Base-by-base conservation (phyloP, 2,888 invertebrate genomes). In the Drosophila neonasuta region DNA sequence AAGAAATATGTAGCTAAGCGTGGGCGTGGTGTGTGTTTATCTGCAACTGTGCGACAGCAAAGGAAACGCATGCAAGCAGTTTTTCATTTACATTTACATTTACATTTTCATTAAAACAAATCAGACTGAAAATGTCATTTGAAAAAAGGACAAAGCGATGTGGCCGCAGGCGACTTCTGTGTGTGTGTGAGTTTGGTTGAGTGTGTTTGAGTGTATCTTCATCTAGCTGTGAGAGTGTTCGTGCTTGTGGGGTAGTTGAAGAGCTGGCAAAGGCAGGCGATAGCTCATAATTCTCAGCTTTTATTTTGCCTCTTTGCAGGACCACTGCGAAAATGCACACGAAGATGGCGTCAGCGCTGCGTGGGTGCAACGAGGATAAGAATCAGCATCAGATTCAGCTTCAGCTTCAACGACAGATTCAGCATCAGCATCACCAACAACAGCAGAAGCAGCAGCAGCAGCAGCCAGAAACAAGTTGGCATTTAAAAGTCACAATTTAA, bases 41-140 rank as follows among this genome's bases (percentile, higher is more conserved):
- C 73, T 71, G 66, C 55, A 36, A 65, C 51, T 73, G 49, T 62
- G 55, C 44, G 76, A 59, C 81, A 78, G 80, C 80, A 71, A 79
- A 83, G 83, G 82, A 82, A 82, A 82, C 82, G 83, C 83, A 82
- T 83, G 83, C 83, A 80, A 79, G 71, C 79, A 73, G 80, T 74
- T 82, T 82, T 80, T 76, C 80, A 77, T 68, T 78, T 78, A 56
- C 82, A 81, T 74, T 74, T 74, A 74, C 75, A 76, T 81, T 82
- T 78, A 56, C 82, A 82, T 74, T 74, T 74, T 74, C 76, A 76
- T 81, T 82, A 82, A 81, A 84, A 84, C 81, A 82, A 82, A 80
- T 82, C 84, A 82, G 77, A 81, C 81, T 77, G 81, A 79, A 82
- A 82, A 81, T 84, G 82, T 80, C 84, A 80, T 84, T 84, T 81